Base-by-base conservation (phyloP, 2,888 invertebrate genomes). In the Teleiodes luculella region DNA sequence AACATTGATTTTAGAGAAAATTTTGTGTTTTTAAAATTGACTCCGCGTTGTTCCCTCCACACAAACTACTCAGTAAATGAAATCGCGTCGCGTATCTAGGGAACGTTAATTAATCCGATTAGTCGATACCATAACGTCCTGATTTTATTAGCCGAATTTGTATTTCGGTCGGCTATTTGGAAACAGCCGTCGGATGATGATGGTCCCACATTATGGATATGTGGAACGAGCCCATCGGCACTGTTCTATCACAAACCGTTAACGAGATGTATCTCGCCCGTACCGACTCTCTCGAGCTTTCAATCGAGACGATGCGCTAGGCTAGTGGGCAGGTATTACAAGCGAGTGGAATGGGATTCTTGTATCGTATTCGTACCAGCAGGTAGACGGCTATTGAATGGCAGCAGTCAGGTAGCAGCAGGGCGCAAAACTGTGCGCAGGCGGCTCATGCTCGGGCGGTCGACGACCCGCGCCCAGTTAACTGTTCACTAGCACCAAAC, bases 391-490 rank as follows among this genome's bases (percentile, higher is more conserved):
- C 10, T 20, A 24, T 24, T 10, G 18, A 13, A 11, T 43, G 20
- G 43, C n/a, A 13, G 64, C 57, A 60, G 63, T 66, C 63, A 41
- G 65, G 57, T 57, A 36, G 31, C 24, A 33, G 52, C 45, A 18
- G 35, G 66, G 70, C 63, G 70, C 64, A 70, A 62, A 70, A 62
- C 69, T 18, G n/a, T 66, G 69, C 65, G 68, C 67, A 67, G 70
- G 73, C 76, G 78, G 76, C 72, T 79, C 84, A 86, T 84, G 75
- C 74, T 80, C 80, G 80, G 76, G 78, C 84, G 86, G 86, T 86
- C 84, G 83, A 68, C 81, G 85, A 84, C 84, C 86, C 70, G 71
- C 59, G 57, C 61, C 63, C 62, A 63, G 57, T 60, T 76, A 76
- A 83, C 83, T 79, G 80, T 77, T 70, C 68, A 70, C 70, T 70